Conservation (phyloP, 2,888 invertebrate species). For the Cantharis flavilabris region DNA sequence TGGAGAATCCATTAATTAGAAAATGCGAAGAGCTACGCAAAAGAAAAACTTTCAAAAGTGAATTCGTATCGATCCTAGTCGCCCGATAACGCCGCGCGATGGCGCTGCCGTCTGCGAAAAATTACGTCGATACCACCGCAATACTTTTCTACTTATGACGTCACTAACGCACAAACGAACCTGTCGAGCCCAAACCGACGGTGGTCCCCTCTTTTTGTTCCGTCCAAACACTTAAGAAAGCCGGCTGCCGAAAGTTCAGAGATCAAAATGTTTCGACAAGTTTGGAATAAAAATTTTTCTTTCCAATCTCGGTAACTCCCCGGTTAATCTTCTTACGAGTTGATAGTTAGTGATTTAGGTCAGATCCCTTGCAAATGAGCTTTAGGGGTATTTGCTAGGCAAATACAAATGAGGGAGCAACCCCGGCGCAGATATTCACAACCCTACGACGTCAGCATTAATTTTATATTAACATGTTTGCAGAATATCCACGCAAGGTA, state of each 20-base stretch:
- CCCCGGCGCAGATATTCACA: constrained; percentile 2
- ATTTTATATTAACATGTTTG: background rate
- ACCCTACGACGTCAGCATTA: background rate
- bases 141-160: background rate
- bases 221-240: too few relatives aligned
- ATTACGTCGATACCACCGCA: background rate
- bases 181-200: background rate
- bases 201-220: background rate
- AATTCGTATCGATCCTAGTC: background rate
- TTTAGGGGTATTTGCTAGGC: constrained; percentile 21
- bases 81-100: background rate
- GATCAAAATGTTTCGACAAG: background rate
- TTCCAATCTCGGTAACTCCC: constrained; percentile 6
- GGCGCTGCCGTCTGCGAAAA: background rate
- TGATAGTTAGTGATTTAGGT: constrained; percentile 17
- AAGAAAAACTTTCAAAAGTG: background rate
- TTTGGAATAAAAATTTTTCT: constrained; percentile 6
- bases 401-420: constrained; percentile 17
- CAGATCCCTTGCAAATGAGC: constrained; percentile 16
- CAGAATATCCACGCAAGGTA: background rate
- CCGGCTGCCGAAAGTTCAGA: background rate
- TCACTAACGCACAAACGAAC: background rate
- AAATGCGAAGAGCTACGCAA: background rate
- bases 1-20: background rate
- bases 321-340: constrained; percentile 17